Percentiles rank a stretch among this genome's conserved stretches.
These are phyloP conservation scores for Trichogramma evanescens DNA, from an alignment of 2,888 invertebrate species.

Conservation along the genomic window DNA sequence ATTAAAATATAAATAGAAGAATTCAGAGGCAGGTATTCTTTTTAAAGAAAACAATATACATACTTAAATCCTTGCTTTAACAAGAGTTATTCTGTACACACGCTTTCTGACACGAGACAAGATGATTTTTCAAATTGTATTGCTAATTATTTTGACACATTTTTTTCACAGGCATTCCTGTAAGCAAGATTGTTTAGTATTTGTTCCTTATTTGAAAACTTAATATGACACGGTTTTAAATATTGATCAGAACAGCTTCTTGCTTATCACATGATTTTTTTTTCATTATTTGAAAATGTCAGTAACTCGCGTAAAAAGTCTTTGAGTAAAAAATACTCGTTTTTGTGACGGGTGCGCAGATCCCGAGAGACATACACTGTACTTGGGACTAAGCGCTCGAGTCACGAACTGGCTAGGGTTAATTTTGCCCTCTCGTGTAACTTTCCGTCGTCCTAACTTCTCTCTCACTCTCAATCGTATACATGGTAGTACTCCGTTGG, in stretches of 20 bases:
- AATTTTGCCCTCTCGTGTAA: conserved; percentile 5
- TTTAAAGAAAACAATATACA: conserved; percentile 20
- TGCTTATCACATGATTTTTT: no score
- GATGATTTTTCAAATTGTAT: conserved; percentile 14
- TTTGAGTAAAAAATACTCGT: no score
- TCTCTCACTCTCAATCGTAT: conserved; percentile 6
- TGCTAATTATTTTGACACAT: conserved; percentile 6
- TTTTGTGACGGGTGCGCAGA: no score
- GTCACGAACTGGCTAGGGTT: background rate
- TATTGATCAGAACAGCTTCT: no score
- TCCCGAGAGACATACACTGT: no score
- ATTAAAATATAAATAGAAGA: conserved; percentile 16
- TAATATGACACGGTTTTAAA: no score
- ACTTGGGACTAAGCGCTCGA: no score
- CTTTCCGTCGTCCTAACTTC: conserved; percentile 11
- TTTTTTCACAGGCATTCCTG: conserved; percentile 28
- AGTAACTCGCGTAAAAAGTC: no score
- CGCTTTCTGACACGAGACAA: conserved; percentile 15
- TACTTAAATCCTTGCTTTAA: conserved; percentile 7
- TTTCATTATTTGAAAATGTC: no score
- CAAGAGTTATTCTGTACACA: background rate
- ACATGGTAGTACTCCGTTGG: background rate
- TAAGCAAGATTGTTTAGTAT: conserved; percentile 23
- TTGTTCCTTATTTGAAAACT: no score
- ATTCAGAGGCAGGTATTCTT: conserved; percentile 23